Base-by-base conservation (phyloP, 2,888 invertebrate species). In the Lasius platythorax region DNA sequence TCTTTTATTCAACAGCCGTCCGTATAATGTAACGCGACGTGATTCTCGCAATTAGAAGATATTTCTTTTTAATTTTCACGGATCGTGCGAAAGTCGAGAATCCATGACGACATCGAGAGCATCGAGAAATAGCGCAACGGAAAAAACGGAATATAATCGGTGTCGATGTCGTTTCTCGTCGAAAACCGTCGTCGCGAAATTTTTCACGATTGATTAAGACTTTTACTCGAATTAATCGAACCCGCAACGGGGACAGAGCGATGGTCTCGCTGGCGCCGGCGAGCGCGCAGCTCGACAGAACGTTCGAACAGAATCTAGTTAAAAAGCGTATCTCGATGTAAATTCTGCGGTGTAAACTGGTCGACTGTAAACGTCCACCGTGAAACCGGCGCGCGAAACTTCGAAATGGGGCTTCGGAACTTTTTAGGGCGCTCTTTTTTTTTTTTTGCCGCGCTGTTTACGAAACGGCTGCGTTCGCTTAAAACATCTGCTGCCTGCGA, bases 331-430 rank as follows among this genome's bases (percentile, higher is more conserved):
- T 70, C 50, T 72, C 37, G 18, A 63, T 81, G 9, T 72, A 70
- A 79, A 79, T 79, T 79, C 58, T 18, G 79, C 33, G 68, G 58
- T 72, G 28, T 5, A 23, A 23, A n/a, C 50, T 3, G 28, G 28
- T 72, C n/a, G 61, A 72, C 43, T 28, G 46, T 79, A 79, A 81
- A 28, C 61, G 61, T 70, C 61, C 67, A 67, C 9, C 23, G n/a
- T 67, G 70, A 79, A 79, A 70, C 61, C 18, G 72, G 61, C 43
- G 18, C 50, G 79, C 33, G 12, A 63, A 81, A 70, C 72, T 81
- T 81, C 37, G 18, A 23, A 79, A 81, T 28, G 46, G 15, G 70
- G 70, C 43, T 67, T 72, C n/a, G 72, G 5, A 63, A 50, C 46
- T 72, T 79, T 81, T 72, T 56, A 30, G 23, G 15, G 28, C 40